Evolutionary conservation across 2,888 invertebrate species (phyloP).

Genomic region (Volucella inflata): DNA sequence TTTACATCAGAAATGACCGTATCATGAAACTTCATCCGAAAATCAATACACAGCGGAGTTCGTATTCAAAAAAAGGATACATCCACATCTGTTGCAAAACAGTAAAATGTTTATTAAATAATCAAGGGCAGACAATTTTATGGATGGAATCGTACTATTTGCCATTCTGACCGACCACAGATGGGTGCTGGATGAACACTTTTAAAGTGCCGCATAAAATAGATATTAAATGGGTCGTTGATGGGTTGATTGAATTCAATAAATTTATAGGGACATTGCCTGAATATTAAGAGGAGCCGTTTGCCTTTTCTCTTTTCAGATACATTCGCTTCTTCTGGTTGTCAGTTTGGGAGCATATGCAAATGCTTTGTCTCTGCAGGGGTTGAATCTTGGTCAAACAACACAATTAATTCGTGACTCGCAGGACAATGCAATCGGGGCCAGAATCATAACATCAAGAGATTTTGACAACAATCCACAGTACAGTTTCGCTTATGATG

Average conservation of each 20-base stretch:
- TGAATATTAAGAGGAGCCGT: slow-evolving; percentile 16
- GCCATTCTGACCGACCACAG: too few species aligned
- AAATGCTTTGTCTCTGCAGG: slow-evolving; percentile 76
- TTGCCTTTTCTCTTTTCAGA: slow-evolving; percentile 30
- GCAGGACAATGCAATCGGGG: slow-evolving; percentile 77
- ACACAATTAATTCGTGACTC: slow-evolving; percentile 71
- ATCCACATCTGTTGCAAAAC: slow-evolving; percentile 37
- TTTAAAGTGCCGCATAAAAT: slow-evolving; percentile 37
- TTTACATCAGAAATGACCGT: too few species aligned
- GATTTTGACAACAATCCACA: slow-evolving; percentile 77
- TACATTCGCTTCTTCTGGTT: slow-evolving; percentile 60
- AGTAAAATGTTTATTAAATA: slow-evolving; percentile 70
- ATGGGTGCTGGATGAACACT: background rate
- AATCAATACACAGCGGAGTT: too few species aligned
- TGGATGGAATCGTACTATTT: background rate
- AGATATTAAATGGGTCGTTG: slow-evolving; percentile 28
- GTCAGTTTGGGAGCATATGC: slow-evolving; percentile 54
- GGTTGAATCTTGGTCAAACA: slow-evolving; percentile 78
- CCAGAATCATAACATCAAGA: slow-evolving; percentile 79
- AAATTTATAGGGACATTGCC: slow-evolving; percentile 8
- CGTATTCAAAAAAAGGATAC: too few species aligned
- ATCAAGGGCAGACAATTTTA: slow-evolving; percentile 51
- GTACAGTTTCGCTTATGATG: slow-evolving; percentile 77
- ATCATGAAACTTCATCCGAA: too few species aligned
- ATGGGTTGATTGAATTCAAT: slow-evolving; percentile 44